phyloP scores from a whole-genome alignment of 2,113 vertebrate genomes.

The Struthio camelus region DNA sequence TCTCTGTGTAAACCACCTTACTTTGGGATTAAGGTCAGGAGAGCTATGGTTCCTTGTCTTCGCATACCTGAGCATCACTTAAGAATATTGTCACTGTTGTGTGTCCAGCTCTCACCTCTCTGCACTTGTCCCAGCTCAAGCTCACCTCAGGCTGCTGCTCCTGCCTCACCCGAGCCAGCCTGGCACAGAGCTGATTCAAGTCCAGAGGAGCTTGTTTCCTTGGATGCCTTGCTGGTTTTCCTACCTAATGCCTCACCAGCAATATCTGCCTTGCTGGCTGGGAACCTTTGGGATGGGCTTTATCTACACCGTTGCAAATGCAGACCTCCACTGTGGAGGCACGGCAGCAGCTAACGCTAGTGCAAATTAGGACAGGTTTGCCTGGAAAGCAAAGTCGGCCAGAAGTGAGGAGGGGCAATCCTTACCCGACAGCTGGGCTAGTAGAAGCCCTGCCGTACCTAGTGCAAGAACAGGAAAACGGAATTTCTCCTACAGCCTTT shows the following conservation, averaged over 20 bases:
- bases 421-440: not conserved
- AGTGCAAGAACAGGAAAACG: not conserved
- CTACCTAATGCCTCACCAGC: too few species aligned
- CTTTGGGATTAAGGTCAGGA: not conserved
- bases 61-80: not conserved
- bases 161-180: too few species aligned
- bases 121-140: too few species aligned
- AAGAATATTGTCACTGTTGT: too few species aligned
- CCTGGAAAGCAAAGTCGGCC: not conserved
- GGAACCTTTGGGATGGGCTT: not conserved
- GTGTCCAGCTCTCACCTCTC: too few species aligned
- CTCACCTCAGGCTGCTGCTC: too few species aligned
- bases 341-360: not conserved
- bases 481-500: not conserved
- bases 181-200: too few species aligned
- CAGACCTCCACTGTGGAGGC: too few species aligned
- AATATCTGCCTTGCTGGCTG: too few species aligned
- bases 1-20: not conserved
- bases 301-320: too few species aligned
- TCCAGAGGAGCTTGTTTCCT: too few species aligned
- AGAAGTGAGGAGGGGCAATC: not conserved
- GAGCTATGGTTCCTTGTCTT: not conserved
- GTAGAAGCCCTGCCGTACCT: not conserved
- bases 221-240: too few species aligned
- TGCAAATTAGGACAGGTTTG: rapidly evolving